Base-by-base conservation (phyloP, 53 echinoderm and acorn worm genomes). In the Arbacia lixula region DNA sequence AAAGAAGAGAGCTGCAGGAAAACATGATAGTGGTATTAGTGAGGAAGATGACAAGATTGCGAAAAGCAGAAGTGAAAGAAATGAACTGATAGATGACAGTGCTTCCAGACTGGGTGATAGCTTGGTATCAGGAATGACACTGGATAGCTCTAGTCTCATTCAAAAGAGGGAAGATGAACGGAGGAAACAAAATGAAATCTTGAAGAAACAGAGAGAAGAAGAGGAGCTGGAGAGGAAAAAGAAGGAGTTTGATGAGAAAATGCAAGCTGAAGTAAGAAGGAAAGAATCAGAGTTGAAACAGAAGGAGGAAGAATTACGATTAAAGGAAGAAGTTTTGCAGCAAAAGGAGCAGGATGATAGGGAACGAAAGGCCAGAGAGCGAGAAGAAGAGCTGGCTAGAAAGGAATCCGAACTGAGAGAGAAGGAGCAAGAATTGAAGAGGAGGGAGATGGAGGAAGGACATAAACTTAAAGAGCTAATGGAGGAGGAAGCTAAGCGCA, bases 391-490 rank as follows among this genome's bases (percentile, higher is more conserved):
- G 49, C 50, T 89, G 24, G 86, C 86, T 20, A 88, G 83, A 53
- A 88, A 92, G 52, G 86, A 89, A 77, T 76, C 83, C 55, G 86
- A 92, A 69, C 76, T 89, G 58, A 89, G 81, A 74, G 67, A 69
- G 20, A 88, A 82, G 62, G 91, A 90, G 62, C 82, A 89, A 57
- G 86, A 83, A 54, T 86, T 86, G 37, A 80, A 32, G 22, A 66
- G 83, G 6, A 83, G 52, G 39, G 83, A 40, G 50, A 66, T 32
- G 30, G 66, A 66, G 33, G 83, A 67, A 3, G 67, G 35, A 28
- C 49, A 66, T 11, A 83, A 83, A 19, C 50, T 67, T 1, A 32
- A 83, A 33, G 67, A 83, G 26, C 56, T 83, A n/a, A 5, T 66
- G 50, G 83, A 83, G 20, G 49, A 43, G 26, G 67, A 83, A 31